Evolutionary conservation across 2,797 vertebrate genomes (phyloP), one percentile per base, ranked within the genome.

Genomic region (Sebastiscus tertius): DNA sequence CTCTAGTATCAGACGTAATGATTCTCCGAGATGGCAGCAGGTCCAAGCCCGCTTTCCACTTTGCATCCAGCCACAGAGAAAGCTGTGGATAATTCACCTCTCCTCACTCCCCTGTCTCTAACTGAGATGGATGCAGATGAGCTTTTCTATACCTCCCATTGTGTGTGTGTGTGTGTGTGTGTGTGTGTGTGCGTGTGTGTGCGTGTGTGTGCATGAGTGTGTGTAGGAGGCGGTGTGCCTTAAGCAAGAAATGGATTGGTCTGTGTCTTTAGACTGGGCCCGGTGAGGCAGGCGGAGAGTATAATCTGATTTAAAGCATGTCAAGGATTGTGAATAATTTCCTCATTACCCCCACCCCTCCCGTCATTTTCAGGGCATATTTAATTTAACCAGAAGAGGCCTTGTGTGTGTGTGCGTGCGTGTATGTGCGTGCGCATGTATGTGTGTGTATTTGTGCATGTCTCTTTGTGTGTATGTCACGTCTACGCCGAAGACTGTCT

Each of bases 251-350:
- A 91, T 88, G 86, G 91, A 92, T 91, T 80, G 87, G 81, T 90
- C 82, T 87, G 84, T 89, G 90, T 91, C 91, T 93, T 90, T 75
- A 87, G 89, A 84, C 89, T 68, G 77, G 92, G 82, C 86, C 83
- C 76, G 79, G 88, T 79, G 86, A 91, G 84, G 91, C 82, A 87
- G 77, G 80, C 86, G 61, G 83, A 82, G 87, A 90, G 85, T 82
- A 90, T 94, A 94, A 94, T 95, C 93, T 94, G 89, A 93, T 95
- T 95, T 94, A 95, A 94, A 94, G 87, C 94, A 93, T 92, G 93
- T 93, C 92, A 92, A 83, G 91, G 84, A 93, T 90, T 91, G 90
- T 93, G 91, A 96, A 95, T 94, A 93, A 95, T 95, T 94, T 94
- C 90, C 91, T 93, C 86, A 87, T 92, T 93, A 93, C 91, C 89